Conservation (phyloP, 2,113 vertebrate genomes). For the Calidris pygmaea region DNA sequence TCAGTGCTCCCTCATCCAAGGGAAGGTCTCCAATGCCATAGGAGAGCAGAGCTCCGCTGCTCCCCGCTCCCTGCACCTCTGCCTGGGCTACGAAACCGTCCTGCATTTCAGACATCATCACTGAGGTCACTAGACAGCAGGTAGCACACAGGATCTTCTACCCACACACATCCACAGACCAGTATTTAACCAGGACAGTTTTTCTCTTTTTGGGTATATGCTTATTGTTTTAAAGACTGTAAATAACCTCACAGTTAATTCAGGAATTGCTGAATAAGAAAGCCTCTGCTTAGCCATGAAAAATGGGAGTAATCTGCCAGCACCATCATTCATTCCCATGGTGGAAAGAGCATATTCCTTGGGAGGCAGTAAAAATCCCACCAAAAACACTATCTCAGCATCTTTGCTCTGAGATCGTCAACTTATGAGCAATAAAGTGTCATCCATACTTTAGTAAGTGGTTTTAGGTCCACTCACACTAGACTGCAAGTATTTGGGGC, state of each 20-base stretch:
- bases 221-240: background rate
- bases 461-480: background rate
- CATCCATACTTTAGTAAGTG: background rate
- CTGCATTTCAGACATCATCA: background rate
- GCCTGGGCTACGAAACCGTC: background rate
- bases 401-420: background rate
- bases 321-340: background rate
- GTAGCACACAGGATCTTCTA: background rate
- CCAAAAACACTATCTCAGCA: background rate
- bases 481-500: background rate
- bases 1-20: background rate
- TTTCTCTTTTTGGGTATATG: background rate
- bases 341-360: background rate
- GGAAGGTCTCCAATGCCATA: fast-evolving
- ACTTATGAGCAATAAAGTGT: background rate
- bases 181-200: background rate
- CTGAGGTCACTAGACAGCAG: background rate
- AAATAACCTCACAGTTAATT: background rate
- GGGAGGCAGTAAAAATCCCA: background rate
- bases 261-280: background rate
- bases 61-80: background rate
- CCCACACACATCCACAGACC: background rate
- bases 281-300: background rate
- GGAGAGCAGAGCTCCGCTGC: background rate
- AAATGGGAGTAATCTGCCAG: background rate